Base-by-base conservation (phyloP, 2,888 invertebrate species). In the Blera fallax region DNA sequence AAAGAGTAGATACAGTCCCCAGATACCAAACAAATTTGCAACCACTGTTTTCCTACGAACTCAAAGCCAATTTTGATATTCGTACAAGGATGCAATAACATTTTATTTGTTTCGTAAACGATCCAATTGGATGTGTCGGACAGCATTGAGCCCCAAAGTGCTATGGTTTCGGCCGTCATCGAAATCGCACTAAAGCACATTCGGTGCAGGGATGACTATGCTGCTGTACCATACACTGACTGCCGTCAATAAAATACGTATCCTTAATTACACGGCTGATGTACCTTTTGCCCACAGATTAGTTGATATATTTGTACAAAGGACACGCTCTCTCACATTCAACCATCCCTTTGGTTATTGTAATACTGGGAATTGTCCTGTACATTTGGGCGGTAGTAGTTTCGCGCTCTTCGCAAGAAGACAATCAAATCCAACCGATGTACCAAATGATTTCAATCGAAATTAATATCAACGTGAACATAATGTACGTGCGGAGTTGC, bases 241-340 rank as follows among this genome's bases (percentile, higher is more conserved):
- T 65, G 64, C 43, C 67, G 45, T 72, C 82, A 83, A 78, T 83
- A 83, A 78, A 78, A 72, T 83, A 78, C 78, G 72, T 77, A 78
- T 72, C 82, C 82, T 83, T 83, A 83, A 83, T 83, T 83, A 83
- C 72, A 83, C 72, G 82, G 78, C 77, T 83, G 82, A 83, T 72
- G 77, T 83, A 83, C 82, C 82, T 83, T 82, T 83, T 67, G 72
- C 70, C 60, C 82, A 72, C 78, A 83, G 78, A 78, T 83, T 73
- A 73, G 58, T 77, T 82, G 50, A 81, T 81, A 65, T 72, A 82
- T 77, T 78, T 77, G 70, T 72, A 52, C 65, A 72, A 77, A 65
- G 58, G 70, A 82, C 72, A 83, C 58, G 52, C 56, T 72, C 40
- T 54, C 37, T 45, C 56, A 16, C 29, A 52, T 45, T 5, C 14